phyloP scores from a whole-genome alignment of 37 sponge, comb jelly and placozoan genomes.

The Eunapius fragilis region DNA sequence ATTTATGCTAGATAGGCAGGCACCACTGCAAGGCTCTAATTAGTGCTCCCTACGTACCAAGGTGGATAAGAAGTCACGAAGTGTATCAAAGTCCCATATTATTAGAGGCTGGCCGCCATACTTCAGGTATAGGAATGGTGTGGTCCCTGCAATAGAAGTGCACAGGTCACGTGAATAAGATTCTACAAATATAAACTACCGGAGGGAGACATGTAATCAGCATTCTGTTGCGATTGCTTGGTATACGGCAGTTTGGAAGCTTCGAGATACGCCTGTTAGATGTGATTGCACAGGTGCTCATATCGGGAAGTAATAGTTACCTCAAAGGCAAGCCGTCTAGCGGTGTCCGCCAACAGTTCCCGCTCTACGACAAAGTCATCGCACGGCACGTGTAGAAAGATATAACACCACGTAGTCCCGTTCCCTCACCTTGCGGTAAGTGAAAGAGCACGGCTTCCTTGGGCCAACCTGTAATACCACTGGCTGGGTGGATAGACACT shows the following conservation, averaged over 20 bases:
- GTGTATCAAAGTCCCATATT: slow-evolving; percentile 18
- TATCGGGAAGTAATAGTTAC: background rate
- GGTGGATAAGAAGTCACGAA: slow-evolving; percentile 19
- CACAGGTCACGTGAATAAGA: background rate
- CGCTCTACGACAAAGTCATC: slow-evolving; percentile 13
- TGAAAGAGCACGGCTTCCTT: slow-evolving; percentile 17
- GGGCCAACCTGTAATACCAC: slow-evolving; percentile 43
- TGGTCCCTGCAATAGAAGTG: background rate
- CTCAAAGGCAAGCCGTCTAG: slow-evolving; percentile 26
- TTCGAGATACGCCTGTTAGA: slow-evolving; percentile 23
- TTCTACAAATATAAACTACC: slow-evolving; percentile 7
- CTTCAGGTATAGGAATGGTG: slow-evolving; percentile 37
- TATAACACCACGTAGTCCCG: background rate
- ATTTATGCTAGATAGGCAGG: no score
- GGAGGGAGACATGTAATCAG: slow-evolving; percentile 64
- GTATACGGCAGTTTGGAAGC: slow-evolving; percentile 5
- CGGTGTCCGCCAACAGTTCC: slow-evolving; percentile 42
- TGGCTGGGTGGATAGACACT: background rate
- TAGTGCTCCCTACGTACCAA: slow-evolving; percentile 19
- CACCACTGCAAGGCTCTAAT: no score
- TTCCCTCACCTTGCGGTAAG: slow-evolving; percentile 31
- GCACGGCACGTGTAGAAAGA: background rate
- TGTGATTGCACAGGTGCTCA: background rate
- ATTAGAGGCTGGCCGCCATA: slow-evolving; percentile 14
- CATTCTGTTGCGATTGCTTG: slow-evolving; percentile 21